Conservation (phyloP, 2,113 vertebrate genomes). For the Sander lucioperca region DNA sequence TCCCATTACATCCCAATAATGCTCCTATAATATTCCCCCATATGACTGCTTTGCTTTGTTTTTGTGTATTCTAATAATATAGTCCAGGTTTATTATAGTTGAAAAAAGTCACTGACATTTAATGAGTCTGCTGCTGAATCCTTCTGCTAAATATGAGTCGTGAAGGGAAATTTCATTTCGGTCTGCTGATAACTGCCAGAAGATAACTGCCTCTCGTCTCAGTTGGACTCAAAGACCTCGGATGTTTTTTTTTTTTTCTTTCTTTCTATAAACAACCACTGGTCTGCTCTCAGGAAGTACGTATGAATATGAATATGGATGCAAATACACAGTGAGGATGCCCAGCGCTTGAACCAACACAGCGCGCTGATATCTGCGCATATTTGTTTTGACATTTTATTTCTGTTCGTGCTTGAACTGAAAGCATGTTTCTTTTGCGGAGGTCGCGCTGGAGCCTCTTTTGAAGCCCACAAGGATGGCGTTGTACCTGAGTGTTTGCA, state of each 20-base stretch:
- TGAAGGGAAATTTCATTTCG: constrained; percentile 23
- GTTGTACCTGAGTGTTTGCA: constrained; percentile 50
- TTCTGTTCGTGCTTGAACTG: constrained; percentile 13
- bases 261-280: constrained; percentile 45
- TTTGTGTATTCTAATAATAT: not conserved
- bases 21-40: not conserved
- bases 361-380: constrained; percentile 69
- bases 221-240: constrained; percentile 56
- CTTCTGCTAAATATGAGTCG: constrained; percentile 30
- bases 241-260: constrained; percentile 9
- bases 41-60: not conserved
- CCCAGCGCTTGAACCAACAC: constrained; percentile 71
- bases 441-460: constrained; percentile 37
- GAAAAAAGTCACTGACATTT: not conserved
- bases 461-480: constrained; percentile 34
- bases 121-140: constrained; percentile 24
- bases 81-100: not conserved
- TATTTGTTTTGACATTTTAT: constrained; percentile 55
- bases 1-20: constrained; percentile 31
- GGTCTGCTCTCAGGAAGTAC: constrained; percentile 66
- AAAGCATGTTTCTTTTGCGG: constrained; percentile 50
- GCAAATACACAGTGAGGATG: constrained; percentile 70
- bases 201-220: constrained; percentile 50
- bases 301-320: constrained; percentile 80
- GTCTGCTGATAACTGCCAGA: constrained; percentile 17